A percentile compares a stretch with the other conserved stretches of the same genome.
These are phyloP conservation scores for Anas flavirostris DNA, from an alignment of 2,797 vertebrate species.

Conservation along the genomic window DNA sequence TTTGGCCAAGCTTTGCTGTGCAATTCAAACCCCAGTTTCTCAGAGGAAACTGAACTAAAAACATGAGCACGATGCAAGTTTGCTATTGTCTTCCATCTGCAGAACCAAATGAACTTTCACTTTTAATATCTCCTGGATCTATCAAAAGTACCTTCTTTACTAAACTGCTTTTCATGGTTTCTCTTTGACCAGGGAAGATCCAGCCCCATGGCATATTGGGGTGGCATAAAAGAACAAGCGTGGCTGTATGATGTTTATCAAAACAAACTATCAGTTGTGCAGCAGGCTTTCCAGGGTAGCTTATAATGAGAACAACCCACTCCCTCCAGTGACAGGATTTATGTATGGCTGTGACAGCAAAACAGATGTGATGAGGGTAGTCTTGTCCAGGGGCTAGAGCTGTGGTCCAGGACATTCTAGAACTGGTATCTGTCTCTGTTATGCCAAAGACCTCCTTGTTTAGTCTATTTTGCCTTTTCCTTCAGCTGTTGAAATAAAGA, in stretches of 20 bases:
- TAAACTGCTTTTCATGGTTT: background rate
- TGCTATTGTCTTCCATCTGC: background rate
- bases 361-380: background rate
- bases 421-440: background rate
- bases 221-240: background rate
- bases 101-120: background rate
- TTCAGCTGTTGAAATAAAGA: background rate
- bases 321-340: background rate
- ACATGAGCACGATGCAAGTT: background rate
- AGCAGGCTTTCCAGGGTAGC: background rate
- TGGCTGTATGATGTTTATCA: background rate
- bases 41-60: background rate
- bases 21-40: slow-evolving; percentile 7
- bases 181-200: background rate
- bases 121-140: background rate
- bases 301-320: background rate
- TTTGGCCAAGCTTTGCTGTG: slow-evolving; percentile 14
- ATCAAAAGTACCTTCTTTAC: background rate
- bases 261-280: background rate
- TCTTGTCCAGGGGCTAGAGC: background rate
- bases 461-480: background rate
- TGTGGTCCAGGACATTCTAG: background rate
- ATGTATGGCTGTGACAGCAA: background rate
- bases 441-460: background rate
- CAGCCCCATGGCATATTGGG: background rate